Evolutionary conservation across 1,140 invertebrate species (phyloP).

Genomic region (Drosophila kikkawai): DNA sequence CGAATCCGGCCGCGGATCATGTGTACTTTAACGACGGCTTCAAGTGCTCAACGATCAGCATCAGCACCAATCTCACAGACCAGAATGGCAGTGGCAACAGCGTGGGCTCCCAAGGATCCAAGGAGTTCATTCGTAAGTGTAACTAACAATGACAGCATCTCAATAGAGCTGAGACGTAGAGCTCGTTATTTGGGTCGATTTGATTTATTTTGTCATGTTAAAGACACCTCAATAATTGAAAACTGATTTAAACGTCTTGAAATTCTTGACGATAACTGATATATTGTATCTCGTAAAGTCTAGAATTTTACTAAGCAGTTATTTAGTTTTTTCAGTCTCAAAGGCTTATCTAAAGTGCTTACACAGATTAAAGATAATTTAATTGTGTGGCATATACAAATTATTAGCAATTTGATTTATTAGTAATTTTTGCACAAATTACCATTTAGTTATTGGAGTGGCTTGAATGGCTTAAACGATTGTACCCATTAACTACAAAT

Average conservation of each 20-base stretch:
- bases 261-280: no score
- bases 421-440: constrained; percentile 7
- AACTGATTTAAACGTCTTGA: background rate
- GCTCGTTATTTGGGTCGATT: background rate
- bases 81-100: constrained; percentile 41
- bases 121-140: constrained; percentile 79
- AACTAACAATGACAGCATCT: background rate
- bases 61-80: constrained; percentile 62
- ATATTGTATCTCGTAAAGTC: background rate
- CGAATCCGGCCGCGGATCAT: constrained; percentile 76
- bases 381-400: background rate
- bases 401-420: constrained; percentile 1
- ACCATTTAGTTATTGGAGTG: background rate
- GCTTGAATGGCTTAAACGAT: background rate
- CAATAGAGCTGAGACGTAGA: background rate
- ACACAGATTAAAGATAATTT: background rate
- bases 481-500: constrained; percentile 8
- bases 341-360: no score
- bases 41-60: constrained; percentile 80
- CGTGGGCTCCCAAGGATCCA: constrained; percentile 67
- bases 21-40: constrained; percentile 80
- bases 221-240: background rate
- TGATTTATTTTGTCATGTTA: background rate
- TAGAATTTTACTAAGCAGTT: background rate
- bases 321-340: background rate